Evolutionary conservation across 2,113 vertebrate species (phyloP).

Genomic region (Propithecus coquereli): DNA sequence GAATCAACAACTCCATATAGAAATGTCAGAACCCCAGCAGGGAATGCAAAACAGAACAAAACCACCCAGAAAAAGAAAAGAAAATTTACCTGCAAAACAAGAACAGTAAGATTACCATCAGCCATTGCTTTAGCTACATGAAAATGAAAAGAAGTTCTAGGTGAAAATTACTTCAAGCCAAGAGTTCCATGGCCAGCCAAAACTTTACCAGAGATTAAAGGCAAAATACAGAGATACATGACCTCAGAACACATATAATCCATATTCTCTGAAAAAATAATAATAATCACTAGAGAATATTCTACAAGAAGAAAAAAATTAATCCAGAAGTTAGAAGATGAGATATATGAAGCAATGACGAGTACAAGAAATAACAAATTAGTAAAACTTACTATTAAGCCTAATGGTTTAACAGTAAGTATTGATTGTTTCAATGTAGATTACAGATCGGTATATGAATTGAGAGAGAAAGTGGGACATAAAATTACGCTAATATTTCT

Average conservation of each 20-base stretch:
- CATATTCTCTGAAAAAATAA: background rate
- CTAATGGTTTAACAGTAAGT: background rate
- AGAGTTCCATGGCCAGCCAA: background rate
- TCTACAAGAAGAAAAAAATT: background rate
- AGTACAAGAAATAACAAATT: background rate
- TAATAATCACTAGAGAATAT: background rate
- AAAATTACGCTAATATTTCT: background rate
- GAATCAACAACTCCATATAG: background rate
- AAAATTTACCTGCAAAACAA: background rate
- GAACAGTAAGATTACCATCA: background rate
- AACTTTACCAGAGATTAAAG: background rate
- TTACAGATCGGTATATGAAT: background rate
- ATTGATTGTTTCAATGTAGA: background rate
- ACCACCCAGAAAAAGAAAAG: background rate
- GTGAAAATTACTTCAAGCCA: conserved; percentile 36
- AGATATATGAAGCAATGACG: background rate
- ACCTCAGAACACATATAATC: background rate
- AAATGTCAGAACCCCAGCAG: background rate
- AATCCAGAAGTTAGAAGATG: background rate
- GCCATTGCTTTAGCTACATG: background rate
- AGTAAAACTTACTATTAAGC: background rate
- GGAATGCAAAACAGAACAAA: background rate
- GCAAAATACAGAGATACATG: background rate
- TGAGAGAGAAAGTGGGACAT: background rate
- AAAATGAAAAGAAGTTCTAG: background rate